A percentile compares a stretch with the other conserved stretches of the same genome.
These are phyloP conservation scores for Drosophila miranda DNA, from an alignment of 1,140 invertebrate species.

Conservation along the genomic window DNA sequence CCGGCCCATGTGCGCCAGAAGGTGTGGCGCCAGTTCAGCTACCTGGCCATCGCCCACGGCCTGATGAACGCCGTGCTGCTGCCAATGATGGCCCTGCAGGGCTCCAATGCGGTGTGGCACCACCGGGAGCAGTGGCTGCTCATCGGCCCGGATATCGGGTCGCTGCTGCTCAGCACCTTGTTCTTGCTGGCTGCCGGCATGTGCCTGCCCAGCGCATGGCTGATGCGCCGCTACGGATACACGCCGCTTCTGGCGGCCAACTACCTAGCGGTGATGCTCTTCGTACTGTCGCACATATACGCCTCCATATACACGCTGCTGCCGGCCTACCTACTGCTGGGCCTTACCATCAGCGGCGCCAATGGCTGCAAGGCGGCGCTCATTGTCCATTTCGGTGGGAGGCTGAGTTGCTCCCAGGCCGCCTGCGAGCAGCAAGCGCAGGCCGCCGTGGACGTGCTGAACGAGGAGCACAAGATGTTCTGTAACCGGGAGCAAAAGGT, in stretches of 20 bases:
- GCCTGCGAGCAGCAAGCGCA: slow-evolving; percentile 76
- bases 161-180: slow-evolving; percentile 83
- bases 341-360: slow-evolving; percentile 84
- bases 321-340: slow-evolving; percentile 85
- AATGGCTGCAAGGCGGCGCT: slow-evolving; percentile 84
- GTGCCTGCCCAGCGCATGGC: slow-evolving; percentile 83
- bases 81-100: slow-evolving; percentile 86
- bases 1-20: slow-evolving; percentile 84
- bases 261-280: slow-evolving; percentile 84
- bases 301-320: slow-evolving; percentile 85
- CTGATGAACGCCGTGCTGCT: slow-evolving; percentile 85
- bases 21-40: slow-evolving; percentile 84
- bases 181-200: slow-evolving; percentile 84
- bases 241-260: slow-evolving; percentile 83
- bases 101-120: slow-evolving; percentile 83
- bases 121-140: slow-evolving; percentile 77
- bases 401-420: slow-evolving; percentile 84
- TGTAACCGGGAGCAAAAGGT: slow-evolving; percentile 82
- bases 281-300: slow-evolving; percentile 85
- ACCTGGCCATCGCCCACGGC: slow-evolving; percentile 85
- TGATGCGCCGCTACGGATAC: slow-evolving; percentile 84
- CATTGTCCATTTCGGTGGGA: slow-evolving; percentile 85
- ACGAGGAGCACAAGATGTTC: slow-evolving; percentile 81
- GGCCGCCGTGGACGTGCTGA: slow-evolving; percentile 81
- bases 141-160: slow-evolving; percentile 83